Conservation (phyloP, 2,113 vertebrate genomes). For the Zosterops hypoxanthus region DNA sequence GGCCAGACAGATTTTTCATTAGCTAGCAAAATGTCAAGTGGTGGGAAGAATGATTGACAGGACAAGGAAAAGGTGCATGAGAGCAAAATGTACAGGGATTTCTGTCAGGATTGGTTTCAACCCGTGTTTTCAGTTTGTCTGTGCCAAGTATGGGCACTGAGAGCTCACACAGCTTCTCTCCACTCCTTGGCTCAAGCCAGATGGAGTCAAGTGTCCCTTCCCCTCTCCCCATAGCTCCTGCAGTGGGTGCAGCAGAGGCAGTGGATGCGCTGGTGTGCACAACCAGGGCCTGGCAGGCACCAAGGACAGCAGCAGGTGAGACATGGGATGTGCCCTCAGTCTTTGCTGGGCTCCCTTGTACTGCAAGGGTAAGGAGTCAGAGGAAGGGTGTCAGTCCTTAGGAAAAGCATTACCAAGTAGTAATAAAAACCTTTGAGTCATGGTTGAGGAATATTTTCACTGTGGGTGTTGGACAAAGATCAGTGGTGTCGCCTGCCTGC, state of each 20-base stretch:
- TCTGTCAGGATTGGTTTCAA: neutral
- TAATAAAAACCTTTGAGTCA: neutral
- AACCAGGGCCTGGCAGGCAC: neutral
- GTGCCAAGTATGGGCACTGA: neutral
- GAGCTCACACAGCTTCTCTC: neutral
- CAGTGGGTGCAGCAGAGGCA: neutral
- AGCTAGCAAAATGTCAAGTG: neutral
- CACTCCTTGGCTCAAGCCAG: neutral
- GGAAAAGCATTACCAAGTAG: neutral
- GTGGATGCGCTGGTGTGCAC: fast-evolving
- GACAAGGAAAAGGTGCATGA: neutral
- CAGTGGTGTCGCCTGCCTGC: fast-evolving
- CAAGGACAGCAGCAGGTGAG: fast-evolving
- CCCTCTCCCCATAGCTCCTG: fast-evolving
- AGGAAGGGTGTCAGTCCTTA: neutral
- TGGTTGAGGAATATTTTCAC: neutral
- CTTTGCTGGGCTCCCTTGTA: neutral
- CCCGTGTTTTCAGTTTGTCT: neutral
- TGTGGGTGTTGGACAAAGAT: neutral
- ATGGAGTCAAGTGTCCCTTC: fast-evolving
- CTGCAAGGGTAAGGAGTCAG: too few relatives aligned
- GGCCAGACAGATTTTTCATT: neutral
- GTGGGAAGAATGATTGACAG: neutral
- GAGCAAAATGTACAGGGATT: neutral
- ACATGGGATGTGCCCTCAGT: fast-evolving